Base-by-base conservation (phyloP, 2,113 vertebrate species). In the Poeciliopsis prolifica region DNA sequence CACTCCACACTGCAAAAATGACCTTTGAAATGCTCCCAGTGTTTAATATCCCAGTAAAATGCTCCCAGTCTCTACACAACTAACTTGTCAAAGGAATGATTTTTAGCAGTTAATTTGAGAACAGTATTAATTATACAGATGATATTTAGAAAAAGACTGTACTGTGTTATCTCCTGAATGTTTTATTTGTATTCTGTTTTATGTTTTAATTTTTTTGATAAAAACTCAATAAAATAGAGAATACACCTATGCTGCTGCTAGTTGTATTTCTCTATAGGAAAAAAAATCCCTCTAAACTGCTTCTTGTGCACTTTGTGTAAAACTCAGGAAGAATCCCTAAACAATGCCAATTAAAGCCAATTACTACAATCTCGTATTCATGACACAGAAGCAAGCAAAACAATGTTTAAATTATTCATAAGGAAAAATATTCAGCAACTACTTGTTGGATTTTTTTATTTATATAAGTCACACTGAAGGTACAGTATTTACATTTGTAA, bases 11-110 rank as follows among this genome's bases (percentile, higher is more conserved):
- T 19, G 2, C 26, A 26, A 61, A 61, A 70, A 54, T 79, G 75
- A 83, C 84, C 79, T 87, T 87, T 83, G 74, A 80, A 63, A 44
- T 1, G 51, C 68, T 66, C 66, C 31, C 60, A 72, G 74, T 65
- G 71, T 9, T 35, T 35, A 35, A 35, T 35, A 7, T 35, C 33
- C 33, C 33, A 35, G 35, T 83, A 75, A 80, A 63, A 40, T 1
- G 51, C 68, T 66, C 66, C 31, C 60, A 72, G 72, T 65, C 74
- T 12, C 35, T 37, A 11, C 11, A 37, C 35, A 54, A 35, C 31
- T 24, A 31, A 77, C 8, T 40, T 11, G n/a, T 73, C 30, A 3
- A 42, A 35, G 0, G 69, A 24, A 0, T 24, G 9, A 40, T 35
- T 75, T 77, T n/a, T 37, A 67, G 26, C 40, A 66, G n/a, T 31